A percentile compares a stretch with the other conserved stretches of the same genome.
Evolutionary conservation across 2,797 vertebrate genomes (phyloP).

Genomic region (Lagocephalus sceleratus): DNA sequence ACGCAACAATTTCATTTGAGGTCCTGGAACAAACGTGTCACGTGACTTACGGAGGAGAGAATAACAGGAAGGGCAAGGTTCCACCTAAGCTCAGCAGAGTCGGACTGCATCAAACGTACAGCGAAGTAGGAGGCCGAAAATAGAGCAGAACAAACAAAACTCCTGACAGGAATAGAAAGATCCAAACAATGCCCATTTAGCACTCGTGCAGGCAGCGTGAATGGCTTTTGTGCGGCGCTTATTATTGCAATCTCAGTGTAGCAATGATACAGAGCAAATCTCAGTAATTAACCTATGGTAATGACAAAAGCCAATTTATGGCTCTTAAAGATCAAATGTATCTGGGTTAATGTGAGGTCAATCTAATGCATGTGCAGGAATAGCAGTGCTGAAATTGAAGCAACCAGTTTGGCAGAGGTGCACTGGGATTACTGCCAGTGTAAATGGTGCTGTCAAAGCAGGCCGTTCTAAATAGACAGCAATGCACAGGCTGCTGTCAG

Average conservation of each 20-base stretch:
- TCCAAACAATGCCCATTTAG: slow-evolving; percentile 77
- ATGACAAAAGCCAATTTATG: slow-evolving; percentile 81
- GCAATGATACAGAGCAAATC: slow-evolving; percentile 72
- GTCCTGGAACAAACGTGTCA: slow-evolving; percentile 26
- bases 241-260: slow-evolving; percentile 72
- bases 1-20: slow-evolving; percentile 1
- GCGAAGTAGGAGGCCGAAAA: slow-evolving; percentile 56
- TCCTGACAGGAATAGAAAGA: slow-evolving; percentile 65
- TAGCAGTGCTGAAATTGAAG: slow-evolving; percentile 61
- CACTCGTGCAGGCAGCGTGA: slow-evolving; percentile 59
- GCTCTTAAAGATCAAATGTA: slow-evolving; percentile 80
- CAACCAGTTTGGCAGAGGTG: slow-evolving; percentile 40
- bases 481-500: slow-evolving; percentile 36
- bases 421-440: slow-evolving; percentile 42
- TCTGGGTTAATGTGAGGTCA: slow-evolving; percentile 79
- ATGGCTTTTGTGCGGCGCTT: slow-evolving; percentile 70
- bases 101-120: slow-evolving; percentile 55
- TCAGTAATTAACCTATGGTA: slow-evolving; percentile 81
- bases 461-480: slow-evolving; percentile 53
- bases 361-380: slow-evolving; percentile 73
- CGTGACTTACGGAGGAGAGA: slow-evolving; percentile 56
- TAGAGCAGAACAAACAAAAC: slow-evolving; percentile 69
- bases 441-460: slow-evolving; percentile 53
- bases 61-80: slow-evolving; percentile 72
- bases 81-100: slow-evolving; percentile 56